Base-by-base conservation (phyloP, 1,140 invertebrate species). In the Zaprionus gabonicus region DNA sequence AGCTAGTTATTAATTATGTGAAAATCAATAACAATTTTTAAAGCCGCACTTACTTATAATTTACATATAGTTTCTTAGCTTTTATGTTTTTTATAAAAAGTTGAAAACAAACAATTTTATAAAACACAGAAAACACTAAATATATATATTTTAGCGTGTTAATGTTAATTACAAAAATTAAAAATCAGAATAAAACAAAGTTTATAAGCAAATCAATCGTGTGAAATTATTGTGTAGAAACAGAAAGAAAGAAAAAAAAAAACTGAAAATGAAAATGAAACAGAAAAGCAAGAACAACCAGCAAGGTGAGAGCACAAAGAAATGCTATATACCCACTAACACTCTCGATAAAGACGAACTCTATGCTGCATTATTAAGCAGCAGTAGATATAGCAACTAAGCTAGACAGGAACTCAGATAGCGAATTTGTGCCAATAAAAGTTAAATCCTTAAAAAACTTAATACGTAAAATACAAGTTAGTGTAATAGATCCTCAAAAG, bases 51-150 rank as follows among this genome's bases (percentile, higher is more conserved):
- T 76, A 76, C 46, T 76, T 73, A 63, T 77, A 67, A 73, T 77
- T 73, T 73, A 66, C 36, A 62, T 70, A 62, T 87, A 87, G 59
- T 79, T 57, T 69, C 53, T 79, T 84, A 90, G 85, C 63, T 70
- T 44, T 77, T 90, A 88, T 74, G 73, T 88, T 84, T 69, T 53
- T 57, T 72, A 79, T 79, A 73, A 59, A 81, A 81, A 90, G 67
- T 76, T 79, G 78, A 71, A 79, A 82, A 88, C 78, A 65, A 80
- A 87, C 82, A 88, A 46, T 80, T 87, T 83, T 88, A 87, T 80
- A 62, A 80, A 76, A 83, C 67, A 87, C 41, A 2, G 41, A 78
- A 67, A 59, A 57, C 55, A 78, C 49, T 65, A 69, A 77, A 53
- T 28, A 28, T 28, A 28, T 83, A 78, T 66, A 81, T 71, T 84